Evolutionary conservation across 2,888 invertebrate genomes (phyloP), one percentile per base, ranked within the genome.

Genomic region (Drepanosiphum platanoidis): DNA sequence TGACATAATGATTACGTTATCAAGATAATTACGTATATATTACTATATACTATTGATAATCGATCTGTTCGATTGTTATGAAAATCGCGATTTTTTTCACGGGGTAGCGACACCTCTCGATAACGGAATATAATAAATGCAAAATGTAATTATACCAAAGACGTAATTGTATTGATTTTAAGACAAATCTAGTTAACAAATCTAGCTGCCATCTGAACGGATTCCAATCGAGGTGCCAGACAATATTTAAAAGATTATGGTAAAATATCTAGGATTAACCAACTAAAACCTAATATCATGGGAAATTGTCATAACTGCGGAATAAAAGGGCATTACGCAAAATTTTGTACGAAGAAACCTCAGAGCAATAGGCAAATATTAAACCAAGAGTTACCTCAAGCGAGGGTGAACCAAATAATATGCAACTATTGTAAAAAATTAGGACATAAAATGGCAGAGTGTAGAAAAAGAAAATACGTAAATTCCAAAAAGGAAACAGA

Each of bases 351-450:
- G 22, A 58, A 22, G 15, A 58, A 58, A 58, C 7, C 7, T 58
- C 52, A 58, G 22, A 58, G 15, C 7, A 58, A 58, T 22, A 15
- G 52, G 22, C n/a, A n/a, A n/a, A n/a, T n/a, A n/a, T 22, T 15
- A 58, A 15, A 58, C 15, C 39, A 39, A 39, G n/a, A n/a, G n/a
- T n/a, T n/a, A n/a, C n/a, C 7, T 39, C 52, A 58, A 15, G 15
- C 7, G 15, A 58, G 52, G 3, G 15, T 58, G 15, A 5, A 58
- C 15, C 52, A 58, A 74, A 74, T 74, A 52, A 52, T 22, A 18
- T 46, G 74, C 22, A 32, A 52, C 11, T 74, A 74, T 22, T 74
- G 74, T 32, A 74, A 52, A 32, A 74, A 74, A 32, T 8, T 22
- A 0, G 32, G 52, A 9, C 52, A 74, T 32, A 52, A 46, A 22